Evolutionary conservation across 2,113 vertebrate genomes (phyloP), one percentile per base, ranked within the genome.

Genomic region (Peromyscus californicus): DNA sequence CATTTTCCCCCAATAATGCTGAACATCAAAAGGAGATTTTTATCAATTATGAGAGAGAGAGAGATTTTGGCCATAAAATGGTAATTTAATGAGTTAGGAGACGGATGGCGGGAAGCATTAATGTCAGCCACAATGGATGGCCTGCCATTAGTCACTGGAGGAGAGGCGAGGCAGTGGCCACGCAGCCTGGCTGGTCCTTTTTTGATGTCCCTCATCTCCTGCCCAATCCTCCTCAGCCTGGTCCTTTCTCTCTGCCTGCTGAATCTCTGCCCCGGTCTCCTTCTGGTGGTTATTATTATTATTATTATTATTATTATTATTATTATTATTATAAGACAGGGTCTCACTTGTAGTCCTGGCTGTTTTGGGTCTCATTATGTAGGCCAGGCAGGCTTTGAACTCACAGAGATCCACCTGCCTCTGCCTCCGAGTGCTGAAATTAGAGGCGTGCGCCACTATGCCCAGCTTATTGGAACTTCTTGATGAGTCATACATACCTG

Each of bases 11-110:
- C 97, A 98, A 97, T 98, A 98, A 98, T 96, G 95, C 11, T 0
- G 17, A 96, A 97, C 97, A 98, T 99, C 98, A 98, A 98, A 98
- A 98, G 98, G 96, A 99, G 98, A 99, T 99, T 98, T 99, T 99
- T 98, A 98, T 99, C 98, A 98, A 98, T 99, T 99, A 98, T 98
- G 98, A 98, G 97, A 98, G 98, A 97, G 98, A 97, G 98, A 97
- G 98, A 97, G 94, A 98, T 98, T 98, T 98, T 91, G 98, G 98
- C 98, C 96, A 98, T 98, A 98, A 98, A 98, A 98, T 98, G 97
- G 98, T 98, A 99, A 98, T 99, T 99, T 98, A 99, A 98, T 92
- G 94, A 98, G 98, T n/a, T 93, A 94, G 96, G 98, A 99, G 98
- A 98, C 98, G 98, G 98, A 98, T 99, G 98, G 98, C 0, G 0